phyloP scores from a whole-genome alignment of 2,113 vertebrate species.

The Myodes glareolus region DNA sequence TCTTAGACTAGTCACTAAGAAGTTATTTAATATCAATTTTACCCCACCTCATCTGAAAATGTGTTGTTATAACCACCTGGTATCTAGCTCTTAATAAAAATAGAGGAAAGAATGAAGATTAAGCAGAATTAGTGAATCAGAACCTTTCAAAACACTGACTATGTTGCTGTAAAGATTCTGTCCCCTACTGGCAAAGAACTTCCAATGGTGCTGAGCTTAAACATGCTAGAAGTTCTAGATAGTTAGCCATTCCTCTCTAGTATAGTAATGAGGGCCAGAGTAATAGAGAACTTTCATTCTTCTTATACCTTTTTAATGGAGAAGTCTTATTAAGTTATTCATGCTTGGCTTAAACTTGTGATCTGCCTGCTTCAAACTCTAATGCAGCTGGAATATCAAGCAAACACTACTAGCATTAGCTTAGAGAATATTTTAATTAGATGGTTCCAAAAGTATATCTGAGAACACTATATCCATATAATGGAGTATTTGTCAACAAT shows the following conservation, averaged over 20 bases:
- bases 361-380: neutral
- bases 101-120: conserved; percentile 14
- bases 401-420: neutral
- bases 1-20: conserved; percentile 36
- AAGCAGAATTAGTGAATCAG: conserved; percentile 25
- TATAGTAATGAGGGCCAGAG: neutral
- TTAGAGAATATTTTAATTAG: neutral
- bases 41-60: neutral
- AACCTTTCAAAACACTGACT: neutral
- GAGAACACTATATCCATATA: neutral
- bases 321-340: neutral
- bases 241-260: neutral
- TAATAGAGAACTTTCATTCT: neutral
- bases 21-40: conserved; percentile 22
- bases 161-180: neutral
- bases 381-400: neutral
- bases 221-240: neutral
- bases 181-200: neutral
- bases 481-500: neutral
- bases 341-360: neutral
- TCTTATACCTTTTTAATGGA: neutral
- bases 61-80: neutral
- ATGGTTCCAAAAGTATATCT: neutral
- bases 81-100: neutral
- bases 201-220: neutral